Percentiles rank a stretch among this genome's conserved stretches.
phyloP scores from a whole-genome alignment of 2,797 vertebrate genomes.

The Parauchenoglanis punctatus region DNA sequence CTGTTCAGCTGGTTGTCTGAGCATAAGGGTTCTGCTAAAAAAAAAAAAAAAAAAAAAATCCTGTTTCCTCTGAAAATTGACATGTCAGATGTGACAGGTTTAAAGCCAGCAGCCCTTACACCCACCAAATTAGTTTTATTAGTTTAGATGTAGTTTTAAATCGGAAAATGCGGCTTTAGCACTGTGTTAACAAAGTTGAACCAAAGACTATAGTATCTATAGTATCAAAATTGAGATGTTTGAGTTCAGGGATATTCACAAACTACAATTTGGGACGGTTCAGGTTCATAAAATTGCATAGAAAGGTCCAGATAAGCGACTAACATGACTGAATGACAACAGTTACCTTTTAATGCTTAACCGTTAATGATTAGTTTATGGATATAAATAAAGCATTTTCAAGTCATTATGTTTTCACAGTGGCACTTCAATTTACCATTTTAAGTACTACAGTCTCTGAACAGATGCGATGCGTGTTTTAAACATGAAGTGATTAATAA shows the following conservation, averaged over 20 bases:
- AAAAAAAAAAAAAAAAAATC: too few relatives aligned
- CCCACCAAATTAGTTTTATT: neutral
- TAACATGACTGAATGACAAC: neutral
- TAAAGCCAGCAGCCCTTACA: neutral
- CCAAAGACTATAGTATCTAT: neutral
- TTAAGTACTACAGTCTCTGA: neutral
- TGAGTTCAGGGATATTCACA: neutral
- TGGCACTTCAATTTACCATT: neutral
- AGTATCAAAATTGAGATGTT: neutral
- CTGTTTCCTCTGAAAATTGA: neutral
- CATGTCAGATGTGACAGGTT: neutral
- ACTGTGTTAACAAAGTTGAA: neutral
- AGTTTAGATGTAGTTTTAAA: neutral
- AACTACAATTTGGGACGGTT: neutral
- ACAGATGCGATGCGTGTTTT: neutral
- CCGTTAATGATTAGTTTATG: neutral
- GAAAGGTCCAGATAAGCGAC: neutral
- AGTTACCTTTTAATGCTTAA: slow-evolving; percentile 5
- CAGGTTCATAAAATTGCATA: neutral
- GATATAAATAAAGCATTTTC: neutral
- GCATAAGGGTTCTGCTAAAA: neutral
- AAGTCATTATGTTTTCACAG: neutral
- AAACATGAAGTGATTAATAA: neutral
- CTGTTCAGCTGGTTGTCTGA: neutral
- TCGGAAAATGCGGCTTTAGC: neutral